Conservation (phyloP, 2,797 vertebrate genomes). For the Alectoris magna region DNA sequence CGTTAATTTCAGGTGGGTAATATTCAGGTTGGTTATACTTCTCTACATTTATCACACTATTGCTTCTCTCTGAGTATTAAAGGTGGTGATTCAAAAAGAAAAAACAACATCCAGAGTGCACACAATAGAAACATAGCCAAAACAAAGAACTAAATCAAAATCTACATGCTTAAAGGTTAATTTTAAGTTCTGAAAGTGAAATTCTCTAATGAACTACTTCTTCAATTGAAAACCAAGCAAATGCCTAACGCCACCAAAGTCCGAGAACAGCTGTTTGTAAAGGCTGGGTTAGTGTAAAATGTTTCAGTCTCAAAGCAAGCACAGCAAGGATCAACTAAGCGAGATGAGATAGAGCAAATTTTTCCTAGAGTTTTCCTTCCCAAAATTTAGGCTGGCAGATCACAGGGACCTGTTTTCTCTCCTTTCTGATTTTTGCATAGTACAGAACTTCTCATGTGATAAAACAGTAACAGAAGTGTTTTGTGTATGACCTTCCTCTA, state of each 20-base stretch:
- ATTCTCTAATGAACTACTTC: neutral
- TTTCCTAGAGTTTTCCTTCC: neutral
- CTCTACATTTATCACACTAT: neutral
- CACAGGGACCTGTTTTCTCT: neutral
- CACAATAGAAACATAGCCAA: neutral
- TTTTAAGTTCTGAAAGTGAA: neutral
- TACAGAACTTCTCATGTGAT: neutral
- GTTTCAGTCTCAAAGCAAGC: neutral
- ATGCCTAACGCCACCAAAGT: neutral
- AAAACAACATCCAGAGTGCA: neutral
- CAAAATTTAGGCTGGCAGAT: neutral
- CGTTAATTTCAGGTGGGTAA: neutral
- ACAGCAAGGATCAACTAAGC: neutral
- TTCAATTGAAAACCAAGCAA: neutral
- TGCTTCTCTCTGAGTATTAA: neutral
- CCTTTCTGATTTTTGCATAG: neutral
- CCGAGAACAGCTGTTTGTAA: neutral
- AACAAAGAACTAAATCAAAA: neutral
- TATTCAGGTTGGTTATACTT: neutral
- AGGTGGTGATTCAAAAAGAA: neutral
- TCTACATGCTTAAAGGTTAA: fast-evolving
- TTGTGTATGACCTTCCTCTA: neutral
- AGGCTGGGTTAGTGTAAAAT: neutral
- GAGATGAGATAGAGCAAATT: too few relatives aligned
- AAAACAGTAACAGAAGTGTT: neutral